These are phyloP conservation scores for Cirrhinus mrigala DNA, from an alignment of 2,797 vertebrate species.

Conservation along the genomic window DNA sequence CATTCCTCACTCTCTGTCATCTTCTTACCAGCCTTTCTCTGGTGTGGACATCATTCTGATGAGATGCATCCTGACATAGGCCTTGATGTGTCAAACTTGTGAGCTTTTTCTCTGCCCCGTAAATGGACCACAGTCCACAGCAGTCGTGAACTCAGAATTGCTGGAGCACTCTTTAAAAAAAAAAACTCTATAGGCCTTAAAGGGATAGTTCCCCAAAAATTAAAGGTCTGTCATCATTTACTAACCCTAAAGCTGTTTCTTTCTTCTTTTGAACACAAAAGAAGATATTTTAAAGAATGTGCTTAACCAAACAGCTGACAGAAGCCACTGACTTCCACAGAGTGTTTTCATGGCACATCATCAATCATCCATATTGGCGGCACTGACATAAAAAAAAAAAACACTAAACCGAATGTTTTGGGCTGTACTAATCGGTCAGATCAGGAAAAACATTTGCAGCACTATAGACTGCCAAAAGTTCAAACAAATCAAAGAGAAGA, in stretches of 20 bases:
- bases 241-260: neutral
- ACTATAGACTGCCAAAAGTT: no score
- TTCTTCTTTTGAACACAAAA: neutral
- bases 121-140: conserved; percentile 10
- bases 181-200: neutral
- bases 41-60: conserved; percentile 45
- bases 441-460: no score
- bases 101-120: conserved; percentile 35
- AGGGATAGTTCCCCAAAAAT: neutral
- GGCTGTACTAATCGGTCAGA: no score
- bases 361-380: no score
- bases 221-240: neutral
- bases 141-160: neutral
- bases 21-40: conserved; percentile 3
- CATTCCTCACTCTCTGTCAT: conserved; percentile 23
- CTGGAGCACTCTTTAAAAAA: neutral
- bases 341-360: no score
- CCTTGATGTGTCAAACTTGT: conserved; percentile 27
- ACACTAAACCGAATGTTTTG: no score
- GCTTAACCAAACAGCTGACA: neutral
- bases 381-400: no score
- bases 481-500: no score
- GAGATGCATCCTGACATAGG: conserved; percentile 38
- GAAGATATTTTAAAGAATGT: neutral
- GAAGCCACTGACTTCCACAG: no score